Base-by-base conservation (phyloP, 2,113 vertebrate species). In the Muntiacus reevesi region DNA sequence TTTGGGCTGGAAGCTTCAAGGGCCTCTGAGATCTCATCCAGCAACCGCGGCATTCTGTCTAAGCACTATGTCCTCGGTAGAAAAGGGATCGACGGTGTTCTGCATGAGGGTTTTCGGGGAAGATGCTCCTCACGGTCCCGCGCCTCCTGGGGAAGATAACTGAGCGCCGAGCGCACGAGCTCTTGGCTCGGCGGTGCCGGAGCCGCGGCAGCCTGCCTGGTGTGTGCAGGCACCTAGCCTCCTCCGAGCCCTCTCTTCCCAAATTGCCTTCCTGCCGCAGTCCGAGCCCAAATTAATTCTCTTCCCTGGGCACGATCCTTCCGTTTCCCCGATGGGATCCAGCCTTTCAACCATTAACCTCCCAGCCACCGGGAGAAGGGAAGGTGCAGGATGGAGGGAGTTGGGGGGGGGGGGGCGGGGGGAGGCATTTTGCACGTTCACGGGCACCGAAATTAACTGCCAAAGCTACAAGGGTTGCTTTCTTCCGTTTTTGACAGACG, bases 231-330 rank as follows among this genome's bases (percentile, higher is more conserved):
- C 97, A 36, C 60, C 40, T 2, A 6, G 85, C 59, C 12, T 16
- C 78, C 62, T n/a, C 55, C 27, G 57, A 27, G 88, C 67, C 55
- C 43, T 55, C 30, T 28, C 7, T 40, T 28, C 85, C 94, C 79
- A 28, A 0, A 74, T 74, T 28, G 89, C 91, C 45, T 94, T 64
- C 89, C 89, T 62, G 95, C 95, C 59, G 84, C 95, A 95, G 93
- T 87, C 82, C 45, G 16, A 52, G 87, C 92, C 96, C 96, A 55
- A 0, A 60, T 78, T 27, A 64, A 62, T 21, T 59, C 83, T 57
- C 89, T 33, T 87, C 97, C 57, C 95, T 82, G 19, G 52, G 47
- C 88, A 64, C 87, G 23, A 17, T 30, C 74, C 57, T 57, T 25
- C n/a, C 30, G 27, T 19, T 40, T 55, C 13, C 92, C 52, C 2